phyloP scores from a whole-genome alignment of 1,140 invertebrate species.

The Vollenhovia emeryi region DNA sequence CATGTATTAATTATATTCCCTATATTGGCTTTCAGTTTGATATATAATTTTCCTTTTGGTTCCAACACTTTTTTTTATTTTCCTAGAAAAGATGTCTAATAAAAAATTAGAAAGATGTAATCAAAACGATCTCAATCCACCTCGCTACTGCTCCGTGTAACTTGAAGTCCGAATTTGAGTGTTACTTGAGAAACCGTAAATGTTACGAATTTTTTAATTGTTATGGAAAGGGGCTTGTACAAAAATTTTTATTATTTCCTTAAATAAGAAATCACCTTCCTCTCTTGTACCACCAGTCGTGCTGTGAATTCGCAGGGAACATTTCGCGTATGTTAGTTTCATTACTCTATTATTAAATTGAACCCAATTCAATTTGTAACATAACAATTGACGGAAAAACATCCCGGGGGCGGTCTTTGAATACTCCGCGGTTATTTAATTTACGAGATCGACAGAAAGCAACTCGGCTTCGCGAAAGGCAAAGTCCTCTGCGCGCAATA shows the following conservation, averaged over 20 bases:
- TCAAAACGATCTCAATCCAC: neutral
- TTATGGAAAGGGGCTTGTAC: neutral
- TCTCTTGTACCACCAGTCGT: neutral
- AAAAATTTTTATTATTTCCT: neutral
- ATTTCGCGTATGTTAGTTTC: neutral
- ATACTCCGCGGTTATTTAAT: conserved; percentile 30
- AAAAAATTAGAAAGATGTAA: neutral
- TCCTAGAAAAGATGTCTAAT: neutral
- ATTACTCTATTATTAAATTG: conserved; percentile 17
- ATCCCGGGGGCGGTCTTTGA: neutral
- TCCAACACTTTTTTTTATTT: neutral
- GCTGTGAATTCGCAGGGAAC: neutral
- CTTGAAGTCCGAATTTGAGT: neutral
- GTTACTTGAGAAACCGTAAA: neutral
- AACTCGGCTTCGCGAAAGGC: neutral
- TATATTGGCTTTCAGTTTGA: neutral
- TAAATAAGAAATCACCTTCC: neutral
- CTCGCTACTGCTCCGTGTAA: neutral
- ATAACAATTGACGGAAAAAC: neutral
- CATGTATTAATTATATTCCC: neutral
- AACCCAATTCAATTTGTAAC: neutral
- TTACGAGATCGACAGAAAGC: conserved; percentile 2
- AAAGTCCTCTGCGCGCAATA: conserved; percentile 13
- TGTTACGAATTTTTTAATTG: neutral
- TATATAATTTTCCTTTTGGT: neutral